Evolutionary conservation across 2,113 vertebrate genomes (phyloP), one percentile per base, ranked within the genome.

Genomic region (Urocolius indicus): DNA sequence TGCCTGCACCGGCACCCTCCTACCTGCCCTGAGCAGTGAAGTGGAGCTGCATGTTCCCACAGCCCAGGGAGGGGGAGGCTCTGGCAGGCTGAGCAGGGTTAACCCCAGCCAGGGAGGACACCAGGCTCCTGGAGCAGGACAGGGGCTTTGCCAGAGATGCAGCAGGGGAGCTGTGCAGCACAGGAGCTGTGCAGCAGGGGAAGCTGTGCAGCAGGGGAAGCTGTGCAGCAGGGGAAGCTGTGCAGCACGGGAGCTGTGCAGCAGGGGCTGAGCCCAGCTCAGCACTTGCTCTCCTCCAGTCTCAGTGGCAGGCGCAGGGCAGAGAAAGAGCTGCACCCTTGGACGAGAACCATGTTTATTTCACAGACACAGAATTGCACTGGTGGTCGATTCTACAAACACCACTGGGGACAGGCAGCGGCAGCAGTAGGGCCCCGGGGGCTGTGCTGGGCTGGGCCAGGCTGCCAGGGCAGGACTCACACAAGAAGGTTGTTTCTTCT

Each of bases 281-380:
- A 84, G 63, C 36, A 32, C 27, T 6, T 55, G 34, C 16, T 81
- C n/a, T 51, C 49, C 45, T 23, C 5, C 87, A 81, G 68, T 43
- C 14, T 71, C 38, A 38, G 29, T 0, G 0, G 51, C 32, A 76
- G 1, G 0, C 3, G 1, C 11, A 52, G 16, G 32, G 61, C 71
- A 83, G 27, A 85, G 65, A 69, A 72, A 78, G 46, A 93, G 58
- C 36, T 57, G 63, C 68, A 61, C 51, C 62, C 21, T 77, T 78
- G 97, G 93, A 97, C 77, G 2, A 94, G 95, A 95, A 97, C 87
- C 97, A 97, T 82, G 46, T 98, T 98, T 98, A 98, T 98, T 98
- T 97, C 97, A 98, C 97, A 16, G 97, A 98, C 97, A 98, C 96
- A 94, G 85, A 95, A 78, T 86, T 94, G 92, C 94, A 97, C 93